Percentiles rank a stretch among this genome's conserved stretches.
phyloP scores from a whole-genome alignment of 2,113 vertebrate species.

The Passer montanus region DNA sequence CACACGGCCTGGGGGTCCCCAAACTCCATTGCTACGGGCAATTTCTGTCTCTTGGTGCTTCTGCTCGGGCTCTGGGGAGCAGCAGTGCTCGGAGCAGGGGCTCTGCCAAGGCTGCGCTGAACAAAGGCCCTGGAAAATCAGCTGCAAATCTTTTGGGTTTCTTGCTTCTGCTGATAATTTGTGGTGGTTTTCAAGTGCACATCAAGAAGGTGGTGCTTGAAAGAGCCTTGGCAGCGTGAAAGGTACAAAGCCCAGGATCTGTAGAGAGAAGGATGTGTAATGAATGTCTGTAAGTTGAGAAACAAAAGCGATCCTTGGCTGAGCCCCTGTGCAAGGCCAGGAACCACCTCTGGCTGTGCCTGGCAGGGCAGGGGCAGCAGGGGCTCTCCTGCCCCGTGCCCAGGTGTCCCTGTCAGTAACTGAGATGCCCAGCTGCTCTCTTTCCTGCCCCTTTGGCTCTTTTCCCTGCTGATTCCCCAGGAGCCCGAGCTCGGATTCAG shows the following conservation, averaged over 20 bases:
- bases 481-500: neutral
- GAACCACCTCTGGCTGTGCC: neutral
- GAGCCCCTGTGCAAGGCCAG: neutral
- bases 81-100: neutral
- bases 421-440: neutral
- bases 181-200: neutral
- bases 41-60: fast-evolving
- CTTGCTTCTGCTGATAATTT: neutral
- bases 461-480: neutral
- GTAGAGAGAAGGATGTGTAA: neutral
- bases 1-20: fast-evolving
- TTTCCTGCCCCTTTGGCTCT: neutral
- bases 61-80: neutral
- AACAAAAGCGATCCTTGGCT: fast-evolving
- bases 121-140: neutral
- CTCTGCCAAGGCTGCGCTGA: neutral
- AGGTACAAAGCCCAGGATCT: neutral
- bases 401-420: fast-evolving
- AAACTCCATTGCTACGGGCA: fast-evolving
- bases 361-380: neutral
- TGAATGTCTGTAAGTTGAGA: neutral
- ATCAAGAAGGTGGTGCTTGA: neutral
- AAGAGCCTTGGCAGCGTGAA: neutral
- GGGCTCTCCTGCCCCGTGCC: neutral
- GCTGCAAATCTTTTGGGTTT: neutral